Evolutionary conservation across 92 coral and sea anemone species (phyloP), one percentile per base, ranked within the genome.

Genomic region (Plumapathes pennacea): DNA sequence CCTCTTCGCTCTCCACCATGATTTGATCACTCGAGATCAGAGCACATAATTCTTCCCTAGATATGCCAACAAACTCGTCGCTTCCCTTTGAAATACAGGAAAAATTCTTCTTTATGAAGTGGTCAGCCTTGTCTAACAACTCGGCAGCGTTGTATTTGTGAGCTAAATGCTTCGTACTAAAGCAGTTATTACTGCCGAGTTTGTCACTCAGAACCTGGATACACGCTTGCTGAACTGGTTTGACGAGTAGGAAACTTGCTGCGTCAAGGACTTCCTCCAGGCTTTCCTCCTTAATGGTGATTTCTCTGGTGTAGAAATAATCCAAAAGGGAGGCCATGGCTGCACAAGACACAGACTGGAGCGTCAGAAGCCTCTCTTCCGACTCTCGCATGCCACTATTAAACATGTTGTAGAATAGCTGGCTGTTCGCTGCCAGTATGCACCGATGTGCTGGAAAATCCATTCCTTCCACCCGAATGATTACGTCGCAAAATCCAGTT

Each of bases 381-480:
- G 96, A 87, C 57, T 78, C 96, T 52, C 72, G 53, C 96, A 87
- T 87, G 3, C 96, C 86, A 29, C 96, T 83, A 50, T 76, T 73
- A 25, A 87, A 87, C 86, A 87, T 72, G 1, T 86, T 77, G 62
- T 67, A 83, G 52, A 87, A 87, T 30, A 83, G 83, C 20, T 76
- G 83, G 36, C 96, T 83, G 46, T 78, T 87, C n/a, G 96, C 90
- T 10, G 96, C 96, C 63, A 87, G 54, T 36, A 87, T 71, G 39
- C 74, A 83, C n/a, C 90, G 90, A 48, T 87, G 96, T 5, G 81
- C 81, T 5, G 80, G 46, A 44, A 82, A 69, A 25, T 71, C 67
- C 32, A 71, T 66, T 7, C 76, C 86, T 33, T 87, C 90, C 6
- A 80, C 63, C 74, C 78, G 83, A 57, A 87, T 34, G 41, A 58